Percentiles rank a stretch among this genome's conserved stretches.
phyloP scores from a whole-genome alignment of 2,113 vertebrate species.

The Coregonus clupeaformis region DNA sequence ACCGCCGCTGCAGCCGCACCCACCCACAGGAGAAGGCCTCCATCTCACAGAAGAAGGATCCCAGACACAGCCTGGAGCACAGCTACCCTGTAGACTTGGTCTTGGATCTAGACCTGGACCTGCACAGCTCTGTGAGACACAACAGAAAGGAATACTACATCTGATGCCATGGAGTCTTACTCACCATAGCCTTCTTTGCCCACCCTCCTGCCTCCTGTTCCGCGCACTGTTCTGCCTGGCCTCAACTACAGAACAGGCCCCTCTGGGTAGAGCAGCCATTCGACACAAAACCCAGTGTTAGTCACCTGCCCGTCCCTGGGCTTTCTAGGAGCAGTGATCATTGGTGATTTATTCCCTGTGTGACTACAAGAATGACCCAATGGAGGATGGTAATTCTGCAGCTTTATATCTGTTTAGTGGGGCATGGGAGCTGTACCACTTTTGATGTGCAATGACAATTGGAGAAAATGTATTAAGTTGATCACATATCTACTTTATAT shows the following conservation, averaged over 20 bases:
- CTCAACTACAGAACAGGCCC: neutral
- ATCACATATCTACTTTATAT: too few relatives aligned
- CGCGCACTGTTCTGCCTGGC: neutral
- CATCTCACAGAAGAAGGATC: constrained; percentile 77
- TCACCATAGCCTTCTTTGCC: constrained; percentile 2
- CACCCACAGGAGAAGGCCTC: constrained; percentile 56
- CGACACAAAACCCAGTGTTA: too few relatives aligned
- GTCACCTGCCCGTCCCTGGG: too few relatives aligned
- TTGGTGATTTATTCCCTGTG: too few relatives aligned
- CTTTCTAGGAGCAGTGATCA: too few relatives aligned
- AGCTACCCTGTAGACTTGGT: constrained; percentile 56
- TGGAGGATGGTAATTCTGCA: too few relatives aligned
- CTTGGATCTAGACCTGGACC: constrained; percentile 69
- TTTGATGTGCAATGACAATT: too few relatives aligned
- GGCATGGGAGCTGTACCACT: too few relatives aligned
- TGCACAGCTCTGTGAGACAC: constrained; percentile 81
- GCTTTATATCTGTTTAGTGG: too few relatives aligned
- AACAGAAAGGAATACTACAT: constrained; percentile 87
- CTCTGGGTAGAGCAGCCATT: too few relatives aligned
- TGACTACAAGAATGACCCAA: too few relatives aligned
- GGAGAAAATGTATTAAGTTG: too few relatives aligned
- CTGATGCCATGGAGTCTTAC: constrained; percentile 54
- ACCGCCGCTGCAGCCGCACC: constrained; percentile 71
- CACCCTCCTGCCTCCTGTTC: neutral
- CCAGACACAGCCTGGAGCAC: constrained; percentile 72